Evolutionary conservation across 2,797 vertebrate species (phyloP).

Genomic region (Rhynchonycteris naso): DNA sequence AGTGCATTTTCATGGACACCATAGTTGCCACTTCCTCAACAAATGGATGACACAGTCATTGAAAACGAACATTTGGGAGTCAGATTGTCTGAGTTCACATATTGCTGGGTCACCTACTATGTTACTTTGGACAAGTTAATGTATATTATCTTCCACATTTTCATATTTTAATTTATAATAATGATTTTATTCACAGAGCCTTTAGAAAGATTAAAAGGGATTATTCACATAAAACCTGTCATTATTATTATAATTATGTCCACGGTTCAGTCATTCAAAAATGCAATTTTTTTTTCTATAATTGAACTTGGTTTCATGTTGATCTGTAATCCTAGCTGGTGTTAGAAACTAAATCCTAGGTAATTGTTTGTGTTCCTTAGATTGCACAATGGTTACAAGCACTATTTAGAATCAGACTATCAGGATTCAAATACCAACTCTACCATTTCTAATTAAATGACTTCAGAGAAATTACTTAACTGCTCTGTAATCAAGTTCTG

Average conservation of each 20-base stretch:
- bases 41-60: not conserved
- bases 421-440: not conserved
- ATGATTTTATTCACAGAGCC: not conserved
- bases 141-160: not conserved
- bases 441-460: not conserved
- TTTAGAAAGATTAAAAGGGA: not conserved
- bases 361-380: not conserved
- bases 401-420: not conserved
- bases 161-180: not conserved
- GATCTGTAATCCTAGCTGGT: not conserved
- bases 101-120: not conserved
- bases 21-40: not conserved
- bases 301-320: not conserved
- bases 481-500: not conserved
- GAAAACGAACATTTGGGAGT: not conserved
- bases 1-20: too few relatives aligned
- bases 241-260: not conserved
- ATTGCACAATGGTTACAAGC: not conserved
- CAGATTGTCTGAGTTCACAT: not conserved
- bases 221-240: not conserved
- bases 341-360: constrained; percentile 1
- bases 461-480: not conserved
- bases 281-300: not conserved
- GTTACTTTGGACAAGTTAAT: not conserved
- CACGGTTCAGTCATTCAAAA: not conserved